These are phyloP conservation scores for Clavelina lepadiformis DNA, from an alignment of 23 tunicate genomes.

Conservation along the genomic window DNA sequence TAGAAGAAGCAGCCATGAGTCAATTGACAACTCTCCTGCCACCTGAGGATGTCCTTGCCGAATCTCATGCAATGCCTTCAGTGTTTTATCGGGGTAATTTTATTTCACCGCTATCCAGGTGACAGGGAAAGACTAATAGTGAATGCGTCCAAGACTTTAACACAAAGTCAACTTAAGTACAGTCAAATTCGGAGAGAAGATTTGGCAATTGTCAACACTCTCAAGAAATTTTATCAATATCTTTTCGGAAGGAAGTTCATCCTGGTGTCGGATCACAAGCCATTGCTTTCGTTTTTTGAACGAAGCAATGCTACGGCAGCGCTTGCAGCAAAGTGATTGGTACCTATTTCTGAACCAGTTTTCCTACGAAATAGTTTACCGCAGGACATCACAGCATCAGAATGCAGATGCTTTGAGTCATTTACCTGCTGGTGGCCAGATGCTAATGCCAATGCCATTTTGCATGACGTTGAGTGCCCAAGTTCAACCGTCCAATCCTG, in stretches of 20 bases:
- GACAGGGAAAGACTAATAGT: constrained; percentile 27
- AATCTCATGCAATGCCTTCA: too few relatives aligned
- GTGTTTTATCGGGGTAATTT: constrained; percentile 16
- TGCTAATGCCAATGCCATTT: constrained; percentile 15
- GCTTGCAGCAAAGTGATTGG: constrained; percentile 44
- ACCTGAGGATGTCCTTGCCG: too few relatives aligned
- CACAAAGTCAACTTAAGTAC: constrained; percentile 18
- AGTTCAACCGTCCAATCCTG: constrained; percentile 21
- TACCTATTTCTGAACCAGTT: constrained; percentile 8
- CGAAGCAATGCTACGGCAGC: constrained; percentile 30
- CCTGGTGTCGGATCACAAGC: constrained; percentile 33
- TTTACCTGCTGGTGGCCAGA: constrained; percentile 18
- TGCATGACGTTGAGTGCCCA: constrained; percentile 7
- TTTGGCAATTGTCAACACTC: constrained; percentile 13
- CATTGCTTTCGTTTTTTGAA: constrained; percentile 8
- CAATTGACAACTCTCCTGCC: too few relatives aligned
- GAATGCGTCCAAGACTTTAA: constrained; percentile 18
- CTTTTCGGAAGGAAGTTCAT: constrained; percentile 29
- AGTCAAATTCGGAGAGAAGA: constrained; percentile 39
- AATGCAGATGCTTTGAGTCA: constrained; percentile 40
- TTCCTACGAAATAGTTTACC: constrained; percentile 9
- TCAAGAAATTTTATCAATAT: constrained; percentile 16
- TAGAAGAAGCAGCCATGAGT: too few relatives aligned
- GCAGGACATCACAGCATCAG: constrained; percentile 17
- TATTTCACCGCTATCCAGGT: constrained; percentile 30